Conservation (phyloP, 2,797 vertebrate genomes). For the Alcedo atthis region DNA sequence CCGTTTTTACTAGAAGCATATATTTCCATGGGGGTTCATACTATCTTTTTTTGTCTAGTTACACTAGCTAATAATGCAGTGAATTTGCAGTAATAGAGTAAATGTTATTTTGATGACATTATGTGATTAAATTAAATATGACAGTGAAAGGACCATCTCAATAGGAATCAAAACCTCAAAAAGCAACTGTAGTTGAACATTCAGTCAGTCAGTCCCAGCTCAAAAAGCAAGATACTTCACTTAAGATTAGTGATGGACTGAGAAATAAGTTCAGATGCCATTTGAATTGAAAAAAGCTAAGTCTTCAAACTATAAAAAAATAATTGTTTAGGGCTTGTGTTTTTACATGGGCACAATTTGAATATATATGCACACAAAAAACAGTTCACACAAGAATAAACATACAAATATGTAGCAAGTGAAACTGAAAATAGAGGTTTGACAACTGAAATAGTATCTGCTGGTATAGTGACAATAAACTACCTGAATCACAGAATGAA, state of each 20-base stretch:
- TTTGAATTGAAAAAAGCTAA: neutral
- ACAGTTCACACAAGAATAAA: neutral
- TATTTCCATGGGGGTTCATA: slow-evolving; percentile 80
- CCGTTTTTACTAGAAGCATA: slow-evolving; percentile 78
- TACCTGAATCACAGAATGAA: neutral
- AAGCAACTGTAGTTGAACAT: slow-evolving; percentile 57
- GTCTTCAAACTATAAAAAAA: neutral
- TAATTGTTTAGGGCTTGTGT: neutral
- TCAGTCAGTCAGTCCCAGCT: slow-evolving; percentile 34
- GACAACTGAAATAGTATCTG: slow-evolving; percentile 28
- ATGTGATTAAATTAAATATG: slow-evolving; percentile 81
- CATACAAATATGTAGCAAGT: neutral
- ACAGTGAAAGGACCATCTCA: slow-evolving; percentile 79
- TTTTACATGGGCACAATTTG: neutral
- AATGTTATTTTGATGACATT: slow-evolving; percentile 82
- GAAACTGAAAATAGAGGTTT: neutral
- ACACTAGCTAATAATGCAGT: slow-evolving; percentile 80
- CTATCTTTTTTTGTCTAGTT: slow-evolving; percentile 75
- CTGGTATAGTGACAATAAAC: slow-evolving; percentile 33
- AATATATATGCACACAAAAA: neutral
- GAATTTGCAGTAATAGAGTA: slow-evolving; percentile 81
- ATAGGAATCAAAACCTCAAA: slow-evolving; percentile 69
- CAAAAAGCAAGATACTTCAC: slow-evolving; percentile 36
- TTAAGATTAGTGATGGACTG: slow-evolving; percentile 36
- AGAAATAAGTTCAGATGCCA: slow-evolving; percentile 37